phyloP scores from a whole-genome alignment of 2,113 vertebrate species.

The Procapra przewalskii region DNA sequence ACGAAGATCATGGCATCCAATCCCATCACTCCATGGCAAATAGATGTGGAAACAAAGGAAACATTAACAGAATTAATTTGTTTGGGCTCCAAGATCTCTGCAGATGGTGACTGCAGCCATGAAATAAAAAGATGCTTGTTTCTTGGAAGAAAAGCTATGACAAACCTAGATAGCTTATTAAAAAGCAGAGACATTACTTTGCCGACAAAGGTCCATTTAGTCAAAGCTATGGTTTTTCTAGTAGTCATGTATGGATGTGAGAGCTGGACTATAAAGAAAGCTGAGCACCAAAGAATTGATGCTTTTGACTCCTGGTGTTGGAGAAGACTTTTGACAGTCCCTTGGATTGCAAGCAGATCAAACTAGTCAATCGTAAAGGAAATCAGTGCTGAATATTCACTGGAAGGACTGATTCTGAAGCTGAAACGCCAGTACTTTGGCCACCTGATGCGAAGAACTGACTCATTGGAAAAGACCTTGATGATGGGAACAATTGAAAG shows the following conservation, averaged over 20 bases:
- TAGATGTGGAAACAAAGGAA: background rate
- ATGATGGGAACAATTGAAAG: background rate
- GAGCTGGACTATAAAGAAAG: background rate
- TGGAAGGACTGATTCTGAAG: background rate
- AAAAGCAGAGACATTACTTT: background rate
- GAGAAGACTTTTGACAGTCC: background rate
- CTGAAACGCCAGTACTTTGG: background rate
- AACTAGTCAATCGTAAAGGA: background rate
- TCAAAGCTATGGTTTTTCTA: background rate
- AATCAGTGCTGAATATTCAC: background rate
- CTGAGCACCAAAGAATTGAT: background rate
- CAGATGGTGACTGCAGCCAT: background rate
- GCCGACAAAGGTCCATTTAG: background rate
- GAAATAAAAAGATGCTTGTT: background rate
- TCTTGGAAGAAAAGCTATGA: background rate
- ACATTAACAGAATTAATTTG: background rate
- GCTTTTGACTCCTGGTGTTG: background rate
- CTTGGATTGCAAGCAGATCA: background rate
- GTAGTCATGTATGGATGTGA: background rate
- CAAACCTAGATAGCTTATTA: background rate
- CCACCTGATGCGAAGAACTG: background rate
- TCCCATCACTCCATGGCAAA: background rate
- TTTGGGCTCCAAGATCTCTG: background rate
- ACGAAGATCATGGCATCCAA: background rate
- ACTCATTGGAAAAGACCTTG: background rate